These are phyloP conservation scores for Desoria tigrina DNA, from an alignment of 2,888 invertebrate genomes.

Conservation along the genomic window DNA sequence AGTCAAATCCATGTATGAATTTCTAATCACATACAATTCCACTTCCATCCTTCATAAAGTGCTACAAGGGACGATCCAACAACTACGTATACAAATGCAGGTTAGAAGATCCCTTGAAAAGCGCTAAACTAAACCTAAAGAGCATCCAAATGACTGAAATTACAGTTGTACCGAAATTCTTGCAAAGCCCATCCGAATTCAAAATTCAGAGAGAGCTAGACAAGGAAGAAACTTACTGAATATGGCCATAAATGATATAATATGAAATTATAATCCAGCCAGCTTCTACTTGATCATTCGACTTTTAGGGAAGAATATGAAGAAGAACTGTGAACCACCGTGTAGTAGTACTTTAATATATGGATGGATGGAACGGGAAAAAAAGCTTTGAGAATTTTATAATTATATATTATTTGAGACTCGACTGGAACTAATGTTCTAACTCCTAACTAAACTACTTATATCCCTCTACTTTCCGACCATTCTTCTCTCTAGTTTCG, in stretches of 20 bases:
- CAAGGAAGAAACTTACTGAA: no score
- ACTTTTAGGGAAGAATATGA: no score
- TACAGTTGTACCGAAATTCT: no score
- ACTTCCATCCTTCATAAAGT: constrained; percentile 13
- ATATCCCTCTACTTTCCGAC: background rate
- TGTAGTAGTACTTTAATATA: background rate
- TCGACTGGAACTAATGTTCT: constrained; percentile 12
- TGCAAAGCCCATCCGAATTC: no score
- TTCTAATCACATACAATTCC: constrained; percentile 26
- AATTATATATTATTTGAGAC: constrained; percentile 18
- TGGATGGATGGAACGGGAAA: constrained; percentile 1
- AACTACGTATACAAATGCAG: background rate
- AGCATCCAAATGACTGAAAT: no score
- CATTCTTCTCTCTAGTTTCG: background rate
- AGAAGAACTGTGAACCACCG: no score
- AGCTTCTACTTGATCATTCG: no score
- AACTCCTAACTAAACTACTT: constrained; percentile 18
- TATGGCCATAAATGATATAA: no score
- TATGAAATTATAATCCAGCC: no score
- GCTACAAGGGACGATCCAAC: constrained; percentile 9
- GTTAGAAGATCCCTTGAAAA: background rate
- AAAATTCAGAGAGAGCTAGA: no score
- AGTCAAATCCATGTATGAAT: constrained; percentile 25
- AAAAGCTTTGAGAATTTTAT: constrained; percentile 13
- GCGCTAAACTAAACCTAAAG: no score